A percentile compares a stretch with the other conserved stretches of the same genome.
These are phyloP conservation scores for Numida meleagris DNA, from an alignment of 2,113 vertebrate genomes.

Conservation along the genomic window DNA sequence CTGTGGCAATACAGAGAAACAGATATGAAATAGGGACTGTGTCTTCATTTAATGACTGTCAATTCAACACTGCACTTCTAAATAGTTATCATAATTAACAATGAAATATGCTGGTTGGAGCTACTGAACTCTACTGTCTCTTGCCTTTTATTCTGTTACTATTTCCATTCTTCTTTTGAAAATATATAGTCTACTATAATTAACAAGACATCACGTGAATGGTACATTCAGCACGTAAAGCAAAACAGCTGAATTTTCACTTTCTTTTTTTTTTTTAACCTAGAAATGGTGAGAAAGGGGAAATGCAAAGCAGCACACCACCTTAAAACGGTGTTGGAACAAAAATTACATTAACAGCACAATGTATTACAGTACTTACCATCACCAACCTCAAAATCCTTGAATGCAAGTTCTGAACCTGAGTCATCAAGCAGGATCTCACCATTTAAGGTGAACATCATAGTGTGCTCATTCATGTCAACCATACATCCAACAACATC, in stretches of 20 bases:
- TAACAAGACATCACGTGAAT: background rate
- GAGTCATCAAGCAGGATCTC: constrained; percentile 95
- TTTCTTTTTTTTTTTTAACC: background rate
- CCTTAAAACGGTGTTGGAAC: background rate
- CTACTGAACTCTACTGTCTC: background rate
- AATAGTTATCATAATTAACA: background rate
- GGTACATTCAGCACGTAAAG: background rate
- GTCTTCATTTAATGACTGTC: background rate
- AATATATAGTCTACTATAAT: background rate
- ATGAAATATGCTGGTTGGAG: background rate
- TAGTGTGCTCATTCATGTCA: constrained; percentile 92
- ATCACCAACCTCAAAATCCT: constrained; percentile 91
- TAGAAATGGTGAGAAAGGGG: fast-evolving
- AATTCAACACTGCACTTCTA: background rate
- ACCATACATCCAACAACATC: constrained; percentile 97
- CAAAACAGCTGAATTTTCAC: background rate
- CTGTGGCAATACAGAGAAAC: background rate
- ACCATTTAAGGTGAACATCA: constrained; percentile 97
- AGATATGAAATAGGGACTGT: background rate
- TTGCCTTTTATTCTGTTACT: background rate
- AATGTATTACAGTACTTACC: constrained; percentile 76
- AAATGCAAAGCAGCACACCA: background rate
- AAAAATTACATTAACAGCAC: background rate
- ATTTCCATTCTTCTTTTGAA: background rate
- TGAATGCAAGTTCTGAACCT: constrained; percentile 94